Evolutionary conservation across 2,888 invertebrate species (phyloP), one percentile per base, ranked within the genome.

Genomic region (Tetragonula carbonaria): DNA sequence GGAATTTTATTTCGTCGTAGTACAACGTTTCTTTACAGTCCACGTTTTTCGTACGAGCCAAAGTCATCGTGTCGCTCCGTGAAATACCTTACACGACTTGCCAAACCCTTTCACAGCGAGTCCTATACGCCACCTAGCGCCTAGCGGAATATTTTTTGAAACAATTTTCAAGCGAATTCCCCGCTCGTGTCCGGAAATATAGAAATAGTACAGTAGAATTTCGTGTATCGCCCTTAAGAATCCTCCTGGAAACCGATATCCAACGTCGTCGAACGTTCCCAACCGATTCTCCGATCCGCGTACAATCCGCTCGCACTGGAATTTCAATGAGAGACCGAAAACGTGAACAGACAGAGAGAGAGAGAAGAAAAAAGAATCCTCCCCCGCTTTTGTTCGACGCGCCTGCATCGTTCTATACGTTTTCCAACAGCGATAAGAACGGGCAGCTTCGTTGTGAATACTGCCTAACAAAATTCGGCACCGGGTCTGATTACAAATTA

Each of bases 261-360:
- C 21, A 23, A 23, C 51, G 72, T 68, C 59, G 62, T 38, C 73
- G 53, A 50, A 21, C 45, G 57, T 53, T 59, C 59, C 28, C 21
- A 66, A 70, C 8, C 62, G 74, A 74, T 80, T 70, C 63, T 68
- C 63, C 55, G 81, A 81, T 62, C 79, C 81, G 66, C 62, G 28
- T 73, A 68, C 81, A 73, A 74, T 79, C 62, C 33, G 28, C 55
- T 33, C 62, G 50, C 53, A 62, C 33, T 62, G 68, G 81, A 79
- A 82, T 82, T 80, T 74, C 80, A 82, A 82, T 70, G 81, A 74
- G 73, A 55, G 28, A 4, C 3, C 21, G 51, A 75, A 23, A 53
- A 23, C 6, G 6, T 38, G 6, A 6, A 38, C 5, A 38, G 38
- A 38, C 0, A 38, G 38, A 38, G 38, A 45, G 38, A 38, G 45